Conservation (phyloP, 2,888 invertebrate genomes). For the Pollenia amentaria region DNA sequence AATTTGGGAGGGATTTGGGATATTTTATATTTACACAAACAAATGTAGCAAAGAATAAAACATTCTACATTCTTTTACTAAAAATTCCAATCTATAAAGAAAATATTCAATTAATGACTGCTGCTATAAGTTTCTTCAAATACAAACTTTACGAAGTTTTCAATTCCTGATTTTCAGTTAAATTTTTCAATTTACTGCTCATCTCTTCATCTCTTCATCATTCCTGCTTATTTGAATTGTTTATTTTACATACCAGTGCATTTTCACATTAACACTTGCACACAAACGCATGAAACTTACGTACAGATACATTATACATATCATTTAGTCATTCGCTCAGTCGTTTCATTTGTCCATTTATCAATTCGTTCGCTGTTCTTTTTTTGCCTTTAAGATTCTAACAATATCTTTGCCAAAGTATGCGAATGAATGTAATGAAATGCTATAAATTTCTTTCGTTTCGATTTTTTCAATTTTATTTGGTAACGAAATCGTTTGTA, state of each 20-base stretch:
- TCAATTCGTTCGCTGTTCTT: conserved; percentile 8
- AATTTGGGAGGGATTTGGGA: too few relatives aligned
- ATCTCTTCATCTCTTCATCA: conserved; percentile 26
- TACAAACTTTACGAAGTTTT: background rate
- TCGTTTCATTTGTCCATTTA: conserved; percentile 16
- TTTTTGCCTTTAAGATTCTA: background rate
- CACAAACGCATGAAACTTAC: too few relatives aligned
- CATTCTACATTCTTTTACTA: background rate
- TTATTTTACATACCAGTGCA: conserved; percentile 45
- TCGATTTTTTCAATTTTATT: background rate
- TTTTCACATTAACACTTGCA: background rate
- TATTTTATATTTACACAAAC: background rate
- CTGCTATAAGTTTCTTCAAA: background rate
- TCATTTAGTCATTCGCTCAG: conserved; percentile 15
- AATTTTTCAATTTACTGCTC: conserved; percentile 35
- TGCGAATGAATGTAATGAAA: conserved; percentile 15
- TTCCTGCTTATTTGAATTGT: conserved; percentile 38
- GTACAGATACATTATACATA: background rate
- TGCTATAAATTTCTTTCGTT: conserved; percentile 12
- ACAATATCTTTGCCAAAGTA: background rate
- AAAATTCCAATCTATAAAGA: background rate
- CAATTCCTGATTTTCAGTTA: conserved; percentile 43
- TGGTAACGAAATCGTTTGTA: conserved; percentile 14
- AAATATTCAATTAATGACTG: conserved; percentile 35
- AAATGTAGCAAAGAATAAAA: background rate